Evolutionary conservation across 2,888 invertebrate genomes (phyloP), one percentile per base, ranked within the genome.

Genomic region (Leuctra nigra): DNA sequence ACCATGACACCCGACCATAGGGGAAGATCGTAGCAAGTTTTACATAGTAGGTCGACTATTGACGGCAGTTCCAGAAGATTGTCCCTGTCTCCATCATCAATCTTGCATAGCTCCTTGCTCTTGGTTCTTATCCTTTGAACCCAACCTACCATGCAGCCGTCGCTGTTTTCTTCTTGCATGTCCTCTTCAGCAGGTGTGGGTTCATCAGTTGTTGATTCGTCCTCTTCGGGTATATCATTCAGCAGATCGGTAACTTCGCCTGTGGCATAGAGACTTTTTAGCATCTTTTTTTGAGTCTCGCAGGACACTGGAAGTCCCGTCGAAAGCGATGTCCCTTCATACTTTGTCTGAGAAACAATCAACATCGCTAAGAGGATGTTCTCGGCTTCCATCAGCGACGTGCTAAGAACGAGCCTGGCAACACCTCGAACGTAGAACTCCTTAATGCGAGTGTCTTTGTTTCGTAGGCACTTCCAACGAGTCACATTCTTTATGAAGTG

Each of bases 401-500:
- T 46, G n/a, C 46, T 23, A 11, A 22, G 7, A 1, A 46, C 22
- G 20, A 46, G 23, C 7, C 18, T 22, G 22, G 22, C 46, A 22
- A 46, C 46, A 4, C 46, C 46, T n/a, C 46, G 6, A n/a, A 46
- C 22, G 23, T 46, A 46, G n/a, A 46, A 46, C 23, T 46, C 46
- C 7, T 24, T 6, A 4, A 46, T 22, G n/a, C 22, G 22, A 6
- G n/a, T n/a, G 23, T 22, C 22, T 22, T 46, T 46, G 22, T 22
- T 22, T n/a, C 46, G 46, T 22, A 59, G 22, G 23, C 44, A 44
- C n/a, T 24, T 13, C 55, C 59, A 59, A 11, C n/a, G 25, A 20
- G 39, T 35, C 13, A 59, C 25, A 4, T 41, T 13, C 16, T 58
- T 54, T 22, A 59, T 54, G 13, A 59, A 46, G 44, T 60, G 58